Percentiles rank a stretch among this genome's conserved stretches.
phyloP scores from a whole-genome alignment of 2,888 invertebrate genomes.

The Aplocera efformata region DNA sequence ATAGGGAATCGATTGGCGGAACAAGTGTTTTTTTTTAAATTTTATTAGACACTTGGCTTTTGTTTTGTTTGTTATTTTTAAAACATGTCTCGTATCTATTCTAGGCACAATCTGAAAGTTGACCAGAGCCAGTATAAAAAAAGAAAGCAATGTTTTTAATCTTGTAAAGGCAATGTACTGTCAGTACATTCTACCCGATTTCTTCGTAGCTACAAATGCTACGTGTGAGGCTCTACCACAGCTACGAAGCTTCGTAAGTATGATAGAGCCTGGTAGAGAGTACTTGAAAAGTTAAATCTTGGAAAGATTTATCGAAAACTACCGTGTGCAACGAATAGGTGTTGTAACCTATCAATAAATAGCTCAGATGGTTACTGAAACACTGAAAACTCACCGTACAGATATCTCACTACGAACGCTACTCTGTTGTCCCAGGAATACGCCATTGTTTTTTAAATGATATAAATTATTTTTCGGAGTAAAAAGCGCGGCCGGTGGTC shows the following conservation, averaged over 20 bases:
- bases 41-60: slow-evolving; percentile 1
- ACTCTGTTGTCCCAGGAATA: slow-evolving; percentile 93
- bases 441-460: slow-evolving; percentile 77
- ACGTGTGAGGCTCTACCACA: too few species aligned
- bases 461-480: slow-evolving; percentile 14
- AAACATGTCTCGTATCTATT: too few species aligned
- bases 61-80: neutral
- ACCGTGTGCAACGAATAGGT: neutral
- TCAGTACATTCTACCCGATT: too few species aligned
- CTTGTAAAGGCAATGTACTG: too few species aligned
- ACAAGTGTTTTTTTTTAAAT: too few species aligned
- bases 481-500: slow-evolving; percentile 23
- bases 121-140: too few species aligned
- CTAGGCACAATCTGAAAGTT: too few species aligned
- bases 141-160: too few species aligned
- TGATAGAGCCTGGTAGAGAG: too few species aligned
- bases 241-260: slow-evolving; percentile 6
- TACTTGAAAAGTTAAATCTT: too few species aligned
- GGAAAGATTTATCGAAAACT: neutral
- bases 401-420: slow-evolving; percentile 88
- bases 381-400: slow-evolving; percentile 85
- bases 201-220: too few species aligned
- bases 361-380: slow-evolving; percentile 12
- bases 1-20: slow-evolving; percentile 17
- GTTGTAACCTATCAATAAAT: slow-evolving; percentile 17